A percentile compares a stretch with the other conserved stretches of the same genome.
These are phyloP conservation scores for Chrysopilus asiliformis DNA, from an alignment of 2,888 invertebrate genomes.

Conservation along the genomic window DNA sequence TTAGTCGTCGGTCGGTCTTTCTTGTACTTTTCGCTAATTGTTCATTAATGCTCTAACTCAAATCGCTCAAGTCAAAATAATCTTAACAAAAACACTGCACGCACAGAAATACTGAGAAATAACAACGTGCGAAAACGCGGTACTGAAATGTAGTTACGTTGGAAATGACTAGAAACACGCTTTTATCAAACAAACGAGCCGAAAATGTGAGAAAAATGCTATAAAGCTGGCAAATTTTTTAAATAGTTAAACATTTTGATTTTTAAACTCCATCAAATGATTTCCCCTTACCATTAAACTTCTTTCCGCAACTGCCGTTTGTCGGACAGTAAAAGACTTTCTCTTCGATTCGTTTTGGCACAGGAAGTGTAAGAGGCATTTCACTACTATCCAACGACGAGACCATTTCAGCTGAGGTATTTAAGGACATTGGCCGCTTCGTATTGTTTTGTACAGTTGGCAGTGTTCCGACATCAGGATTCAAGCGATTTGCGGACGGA, in stretches of 20 bases:
- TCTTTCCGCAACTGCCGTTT: slow-evolving; percentile 13
- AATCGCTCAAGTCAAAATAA: too few relatives aligned
- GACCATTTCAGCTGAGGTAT: slow-evolving; percentile 13
- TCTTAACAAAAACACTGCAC: too few relatives aligned
- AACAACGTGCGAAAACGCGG: too few relatives aligned
- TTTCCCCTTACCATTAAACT: slow-evolving; percentile 15
- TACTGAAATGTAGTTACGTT: background rate
- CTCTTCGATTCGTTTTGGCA: slow-evolving; percentile 9
- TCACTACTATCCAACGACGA: slow-evolving; percentile 2
- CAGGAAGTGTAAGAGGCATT: too few relatives aligned
- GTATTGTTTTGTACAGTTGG: slow-evolving; percentile 5
- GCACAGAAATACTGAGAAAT: too few relatives aligned
- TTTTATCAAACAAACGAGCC: background rate
- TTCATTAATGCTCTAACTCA: too few relatives aligned
- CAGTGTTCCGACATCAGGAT: slow-evolving; percentile 1
- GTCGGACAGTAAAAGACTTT: slow-evolving; percentile 14
- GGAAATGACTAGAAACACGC: background rate
- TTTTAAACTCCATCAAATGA: too few relatives aligned
- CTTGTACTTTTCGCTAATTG: too few relatives aligned
- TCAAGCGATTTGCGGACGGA: slow-evolving; percentile 13
- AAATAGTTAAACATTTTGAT: too few relatives aligned
- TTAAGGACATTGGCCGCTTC: slow-evolving; percentile 14
- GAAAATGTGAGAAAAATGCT: background rate
- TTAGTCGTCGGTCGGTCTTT: too few relatives aligned
- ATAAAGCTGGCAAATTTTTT: background rate